phyloP scores from a whole-genome alignment of 2,113 vertebrate genomes.

The Callorhinus ursinus region DNA sequence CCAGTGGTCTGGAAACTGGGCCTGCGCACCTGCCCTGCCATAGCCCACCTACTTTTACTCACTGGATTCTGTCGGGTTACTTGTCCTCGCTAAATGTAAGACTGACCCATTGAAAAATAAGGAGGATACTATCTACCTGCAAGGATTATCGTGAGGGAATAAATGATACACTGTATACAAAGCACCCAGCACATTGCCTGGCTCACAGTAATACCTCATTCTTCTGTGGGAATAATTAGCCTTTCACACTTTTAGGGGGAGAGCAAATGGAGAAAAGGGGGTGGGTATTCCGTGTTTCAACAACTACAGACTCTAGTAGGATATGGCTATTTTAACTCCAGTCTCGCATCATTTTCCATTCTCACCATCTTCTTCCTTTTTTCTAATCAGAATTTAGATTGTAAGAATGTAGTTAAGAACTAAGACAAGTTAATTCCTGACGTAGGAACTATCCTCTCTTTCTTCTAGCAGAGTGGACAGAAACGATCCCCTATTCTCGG shows the following conservation, averaged over 20 bases:
- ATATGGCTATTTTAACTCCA: neutral
- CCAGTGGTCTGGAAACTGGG: neutral
- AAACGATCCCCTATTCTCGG: neutral
- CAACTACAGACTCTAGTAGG: neutral
- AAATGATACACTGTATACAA: neutral
- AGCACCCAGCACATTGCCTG: neutral
- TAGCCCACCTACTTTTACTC: neutral
- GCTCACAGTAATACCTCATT: neutral
- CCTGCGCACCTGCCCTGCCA: neutral
- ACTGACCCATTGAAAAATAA: neutral
- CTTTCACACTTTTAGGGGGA: neutral
- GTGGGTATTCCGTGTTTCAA: neutral
- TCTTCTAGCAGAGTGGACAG: neutral
- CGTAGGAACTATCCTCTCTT: neutral
- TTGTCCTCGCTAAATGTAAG: neutral
- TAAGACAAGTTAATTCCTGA: neutral
- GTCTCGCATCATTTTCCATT: neutral
- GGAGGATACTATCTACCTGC: neutral
- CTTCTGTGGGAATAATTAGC: neutral
- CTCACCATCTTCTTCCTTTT: neutral
- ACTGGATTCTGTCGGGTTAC: neutral
- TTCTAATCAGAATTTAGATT: neutral
- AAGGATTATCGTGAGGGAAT: neutral
- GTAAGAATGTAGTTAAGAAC: neutral
- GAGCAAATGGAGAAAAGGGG: neutral